Percentiles rank a stretch among this genome's conserved stretches.
phyloP scores from a whole-genome alignment of 2,888 invertebrate genomes.

The Platycheirus albimanus region DNA sequence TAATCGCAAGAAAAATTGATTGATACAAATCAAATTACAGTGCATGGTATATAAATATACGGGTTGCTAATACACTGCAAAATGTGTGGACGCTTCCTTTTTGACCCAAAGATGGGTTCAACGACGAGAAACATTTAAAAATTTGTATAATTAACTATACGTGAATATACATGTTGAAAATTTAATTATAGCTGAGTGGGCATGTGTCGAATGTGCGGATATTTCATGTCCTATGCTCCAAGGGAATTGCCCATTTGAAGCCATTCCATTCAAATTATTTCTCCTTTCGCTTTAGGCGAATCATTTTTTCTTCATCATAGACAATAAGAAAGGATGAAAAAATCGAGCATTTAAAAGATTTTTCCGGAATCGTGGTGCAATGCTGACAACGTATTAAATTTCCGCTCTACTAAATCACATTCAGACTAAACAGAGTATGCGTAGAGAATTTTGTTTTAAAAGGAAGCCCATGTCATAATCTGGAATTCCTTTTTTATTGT shows the following conservation, averaged over 20 bases:
- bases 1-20: too few species aligned
- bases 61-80: conserved; percentile 31
- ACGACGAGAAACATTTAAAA: background rate
- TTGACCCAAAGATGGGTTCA: conserved; percentile 1
- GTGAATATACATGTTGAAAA: conserved; percentile 37
- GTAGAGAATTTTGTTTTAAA: conserved; percentile 48
- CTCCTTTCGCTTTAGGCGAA: conserved; percentile 25
- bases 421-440: conserved; percentile 38
- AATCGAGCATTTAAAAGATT: conserved; percentile 47
- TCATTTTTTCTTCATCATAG: conserved; percentile 1
- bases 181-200: conserved; percentile 35
- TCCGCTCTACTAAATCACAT: conserved; percentile 40
- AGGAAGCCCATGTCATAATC: conserved; percentile 18
- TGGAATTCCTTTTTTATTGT: conserved; percentile 6
- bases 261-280: conserved; percentile 34
- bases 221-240: conserved; percentile 37
- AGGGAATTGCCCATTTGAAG: background rate
- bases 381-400: conserved; percentile 51
- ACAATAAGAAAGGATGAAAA: conserved; percentile 20
- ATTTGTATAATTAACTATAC: background rate
- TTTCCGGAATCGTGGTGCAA: conserved; percentile 43
- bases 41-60: conserved; percentile 7
- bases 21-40: conserved; percentile 35
- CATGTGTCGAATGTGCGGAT: conserved; percentile 28
- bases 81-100: conserved; percentile 16